These are phyloP conservation scores for Leptoteleia sp. DNA, from an alignment of 1,140 invertebrate genomes.

Conservation along the genomic window DNA sequence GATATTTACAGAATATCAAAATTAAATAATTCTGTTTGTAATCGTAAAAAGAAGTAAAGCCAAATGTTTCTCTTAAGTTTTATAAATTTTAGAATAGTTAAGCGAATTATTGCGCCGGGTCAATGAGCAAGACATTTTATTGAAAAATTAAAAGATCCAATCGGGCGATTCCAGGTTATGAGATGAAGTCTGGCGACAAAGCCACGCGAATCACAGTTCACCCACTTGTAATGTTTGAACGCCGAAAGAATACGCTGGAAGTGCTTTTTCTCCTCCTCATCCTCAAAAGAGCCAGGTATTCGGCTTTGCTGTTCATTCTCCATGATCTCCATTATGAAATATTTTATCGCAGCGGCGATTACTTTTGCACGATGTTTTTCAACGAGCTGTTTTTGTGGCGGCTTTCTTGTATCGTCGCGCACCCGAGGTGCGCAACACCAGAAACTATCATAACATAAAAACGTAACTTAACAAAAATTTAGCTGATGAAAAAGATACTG, in stretches of 20 bases:
- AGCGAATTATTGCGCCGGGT: too few species aligned
- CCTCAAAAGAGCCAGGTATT: constrained; percentile 78
- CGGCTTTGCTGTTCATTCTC: constrained; percentile 69
- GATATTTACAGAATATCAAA: background rate
- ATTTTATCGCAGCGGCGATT: constrained; percentile 28
- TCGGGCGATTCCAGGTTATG: constrained; percentile 39
- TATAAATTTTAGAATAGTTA: constrained; percentile 3
- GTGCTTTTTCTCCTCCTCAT: constrained; percentile 87
- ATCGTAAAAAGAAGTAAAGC: too few species aligned
- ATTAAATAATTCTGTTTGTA: constrained; percentile 5
- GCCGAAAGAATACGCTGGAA: constrained; percentile 90
- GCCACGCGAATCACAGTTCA: constrained; percentile 46
- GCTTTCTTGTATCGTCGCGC: constrained; percentile 54
- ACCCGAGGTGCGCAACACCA: constrained; percentile 20
- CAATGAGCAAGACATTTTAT: background rate
- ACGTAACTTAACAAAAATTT: constrained; percentile 16
- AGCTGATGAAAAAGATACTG: too few species aligned
- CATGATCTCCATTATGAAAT: constrained; percentile 35
- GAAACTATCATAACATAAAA: constrained; percentile 25
- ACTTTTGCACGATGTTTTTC: constrained; percentile 53
- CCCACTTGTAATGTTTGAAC: constrained; percentile 91
- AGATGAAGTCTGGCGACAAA: constrained; percentile 24
- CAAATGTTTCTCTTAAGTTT: too few species aligned
- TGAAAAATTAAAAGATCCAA: constrained; percentile 44
- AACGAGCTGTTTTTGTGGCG: constrained; percentile 58